phyloP scores from a whole-genome alignment of 1,140 invertebrate genomes.

The Hycleus cichorii region DNA sequence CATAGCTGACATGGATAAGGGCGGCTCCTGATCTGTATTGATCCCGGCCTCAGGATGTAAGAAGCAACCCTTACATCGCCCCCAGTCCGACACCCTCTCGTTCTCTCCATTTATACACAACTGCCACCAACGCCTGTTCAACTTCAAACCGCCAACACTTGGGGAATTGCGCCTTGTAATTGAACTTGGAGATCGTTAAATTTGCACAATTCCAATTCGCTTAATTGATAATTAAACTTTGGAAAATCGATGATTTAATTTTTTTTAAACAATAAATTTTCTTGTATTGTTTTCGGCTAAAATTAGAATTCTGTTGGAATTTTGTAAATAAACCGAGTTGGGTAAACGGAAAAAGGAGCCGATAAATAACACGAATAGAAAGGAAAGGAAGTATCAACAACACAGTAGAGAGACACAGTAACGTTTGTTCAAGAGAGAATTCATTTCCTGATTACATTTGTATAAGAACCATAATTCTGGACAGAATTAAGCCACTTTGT shows the following conservation, averaged over 20 bases:
- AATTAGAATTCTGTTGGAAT: too few relatives aligned
- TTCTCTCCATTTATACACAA: background rate
- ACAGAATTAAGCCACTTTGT: slow-evolving; percentile 36
- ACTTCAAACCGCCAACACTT: slow-evolving; percentile 10
- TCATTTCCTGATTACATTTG: slow-evolving; percentile 40
- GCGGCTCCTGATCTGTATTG: slow-evolving; percentile 42
- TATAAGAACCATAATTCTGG: slow-evolving; percentile 34
- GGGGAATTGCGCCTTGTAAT: slow-evolving; percentile 13
- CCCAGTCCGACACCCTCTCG: slow-evolving; percentile 9
- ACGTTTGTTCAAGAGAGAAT: slow-evolving; percentile 37
- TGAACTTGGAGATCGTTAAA: slow-evolving; percentile 11
- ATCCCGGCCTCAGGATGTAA: slow-evolving; percentile 40
- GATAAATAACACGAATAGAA: slow-evolving; percentile 35
- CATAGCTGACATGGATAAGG: slow-evolving; percentile 38
- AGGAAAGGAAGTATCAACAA: slow-evolving; percentile 31
- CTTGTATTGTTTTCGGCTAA: background rate
- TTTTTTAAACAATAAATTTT: too few relatives aligned
- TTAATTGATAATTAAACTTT: too few relatives aligned
- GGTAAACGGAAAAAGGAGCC: slow-evolving; percentile 27
- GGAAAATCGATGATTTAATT: too few relatives aligned
- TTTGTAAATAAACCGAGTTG: background rate
- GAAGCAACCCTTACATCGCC: slow-evolving; percentile 40
- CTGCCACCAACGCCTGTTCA: background rate
- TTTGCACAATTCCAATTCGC: background rate
- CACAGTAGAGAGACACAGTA: slow-evolving; percentile 27